phyloP scores from a whole-genome alignment of 2,113 vertebrate genomes.

The Salvelinus sp. region DNA sequence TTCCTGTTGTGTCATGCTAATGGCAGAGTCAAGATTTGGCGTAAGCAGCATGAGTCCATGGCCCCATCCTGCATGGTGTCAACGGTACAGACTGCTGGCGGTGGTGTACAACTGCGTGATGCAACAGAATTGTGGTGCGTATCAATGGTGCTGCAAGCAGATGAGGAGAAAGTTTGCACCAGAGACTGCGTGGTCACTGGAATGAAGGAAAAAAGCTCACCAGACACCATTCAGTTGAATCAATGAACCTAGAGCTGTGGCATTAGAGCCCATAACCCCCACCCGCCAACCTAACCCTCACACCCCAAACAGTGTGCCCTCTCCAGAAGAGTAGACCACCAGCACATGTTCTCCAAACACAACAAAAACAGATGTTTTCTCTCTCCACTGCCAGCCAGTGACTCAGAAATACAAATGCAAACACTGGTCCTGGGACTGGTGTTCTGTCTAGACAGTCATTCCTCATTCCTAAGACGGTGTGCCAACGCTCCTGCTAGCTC shows the following conservation, averaged over 20 bases:
- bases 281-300: conserved; percentile 19
- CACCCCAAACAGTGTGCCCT: conserved; percentile 2
- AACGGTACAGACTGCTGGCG: too few species aligned
- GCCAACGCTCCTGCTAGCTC: not conserved
- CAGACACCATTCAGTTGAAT: not conserved
- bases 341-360: conserved; percentile 36
- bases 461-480: too few species aligned
- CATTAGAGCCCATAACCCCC: conserved; percentile 3
- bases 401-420: conserved; percentile 50
- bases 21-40: too few species aligned
- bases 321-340: conserved; percentile 30
- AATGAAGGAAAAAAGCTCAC: too few species aligned
- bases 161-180: not conserved
- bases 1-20: too few species aligned
- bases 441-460: not conserved
- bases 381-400: conserved; percentile 20
- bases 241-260: conserved; percentile 2
- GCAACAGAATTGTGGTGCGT: not conserved
- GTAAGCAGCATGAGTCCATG: too few species aligned
- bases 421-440: conserved; percentile 10
- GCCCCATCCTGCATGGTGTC: too few species aligned
- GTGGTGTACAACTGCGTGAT: too few species aligned
- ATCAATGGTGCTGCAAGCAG: not conserved
- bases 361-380: conserved; percentile 60
- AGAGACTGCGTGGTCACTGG: too few species aligned